Evolutionary conservation across 2,113 vertebrate species (phyloP).

Genomic region (Oplegnathus fasciatus): DNA sequence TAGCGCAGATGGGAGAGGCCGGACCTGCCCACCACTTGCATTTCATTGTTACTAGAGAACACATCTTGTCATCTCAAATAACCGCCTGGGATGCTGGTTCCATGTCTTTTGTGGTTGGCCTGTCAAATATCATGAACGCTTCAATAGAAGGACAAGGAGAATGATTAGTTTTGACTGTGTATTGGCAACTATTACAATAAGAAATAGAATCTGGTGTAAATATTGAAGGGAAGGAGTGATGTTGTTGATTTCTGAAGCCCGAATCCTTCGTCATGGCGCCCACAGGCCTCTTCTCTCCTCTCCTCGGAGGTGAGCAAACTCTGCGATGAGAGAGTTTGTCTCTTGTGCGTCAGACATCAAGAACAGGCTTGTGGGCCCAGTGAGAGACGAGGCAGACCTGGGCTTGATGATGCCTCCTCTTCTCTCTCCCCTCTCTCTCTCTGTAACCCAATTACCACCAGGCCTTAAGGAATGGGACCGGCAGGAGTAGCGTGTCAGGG

Average conservation of each 20-base stretch:
- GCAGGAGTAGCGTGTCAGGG: slow-evolving; percentile 56
- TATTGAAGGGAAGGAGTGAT: slow-evolving; percentile 29
- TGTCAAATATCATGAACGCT: slow-evolving; percentile 17
- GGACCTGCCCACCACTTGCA: neutral
- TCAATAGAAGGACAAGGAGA: neutral
- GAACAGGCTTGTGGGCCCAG: slow-evolving; percentile 65
- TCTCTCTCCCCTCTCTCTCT: slow-evolving; percentile 3
- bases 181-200: neutral
- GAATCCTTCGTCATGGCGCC: neutral
- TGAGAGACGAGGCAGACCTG: slow-evolving; percentile 53
- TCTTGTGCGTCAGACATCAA: slow-evolving; percentile 65
- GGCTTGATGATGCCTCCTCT: slow-evolving; percentile 31
- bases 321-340: slow-evolving; percentile 34
- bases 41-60: slow-evolving; percentile 41
- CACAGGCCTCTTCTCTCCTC: neutral
- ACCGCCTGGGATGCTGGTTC: neutral
- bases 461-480: slow-evolving; percentile 59
- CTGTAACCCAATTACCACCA: slow-evolving; percentile 70
- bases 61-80: slow-evolving; percentile 37
- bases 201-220: slow-evolving; percentile 10
- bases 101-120: slow-evolving; percentile 12
- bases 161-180: neutral
- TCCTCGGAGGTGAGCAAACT: slow-evolving; percentile 6
- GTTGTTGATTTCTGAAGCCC: slow-evolving; percentile 13
- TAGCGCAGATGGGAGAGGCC: slow-evolving; percentile 42